Evolutionary conservation across 1,140 invertebrate genomes (phyloP), one percentile per base, ranked within the genome.

Genomic region (Parapsyche elsis): DNA sequence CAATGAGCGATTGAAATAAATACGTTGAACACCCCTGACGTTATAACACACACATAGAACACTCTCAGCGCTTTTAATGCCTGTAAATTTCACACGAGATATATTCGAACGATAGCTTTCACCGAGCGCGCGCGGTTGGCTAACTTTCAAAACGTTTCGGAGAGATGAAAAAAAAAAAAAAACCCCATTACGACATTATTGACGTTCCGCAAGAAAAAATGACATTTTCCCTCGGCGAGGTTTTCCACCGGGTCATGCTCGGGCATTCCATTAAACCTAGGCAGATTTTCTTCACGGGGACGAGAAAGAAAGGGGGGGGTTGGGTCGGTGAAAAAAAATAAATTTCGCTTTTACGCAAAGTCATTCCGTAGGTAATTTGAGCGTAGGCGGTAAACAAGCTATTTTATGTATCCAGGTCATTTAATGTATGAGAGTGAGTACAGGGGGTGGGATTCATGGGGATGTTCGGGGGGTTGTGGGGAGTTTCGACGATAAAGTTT

Each of bases 351-450:
- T 75, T 57, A 75, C 45, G 73, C 46, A 0, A 24, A 21, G 73
- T 75, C 73, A 75, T 75, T 75, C 45, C 73, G 73, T 21, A 74
- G 73, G 73, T 75, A 75, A 75, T 75, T 75, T 75, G 73, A 57
- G 45, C 21, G 49, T 14, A 24, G 73, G 16, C 73, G 73, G 73
- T 75, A 75, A 75, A 75, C 73, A 75, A 75, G 44, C 73, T 57
- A 75, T 75, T 75, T 75, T 75, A 75, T 75, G 73, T 75, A 75
- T 75, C 45, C 73, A 75, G 73, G 73, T 75, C 73, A 75, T 75
- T 75, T 75, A 75, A 75, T 75, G 23, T 75, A 75, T 75, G 73
- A 75, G 26, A 49, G 23, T 19, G 71, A 19, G 53, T 59, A 59
- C 21, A 16, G 21, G 53, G 53, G 53, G 53, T 38, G 30, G 30